Percentiles rank a stretch among this genome's conserved stretches.
Evolutionary conservation across 2,797 vertebrate species (phyloP).

Genomic region (Nannoperca australis): DNA sequence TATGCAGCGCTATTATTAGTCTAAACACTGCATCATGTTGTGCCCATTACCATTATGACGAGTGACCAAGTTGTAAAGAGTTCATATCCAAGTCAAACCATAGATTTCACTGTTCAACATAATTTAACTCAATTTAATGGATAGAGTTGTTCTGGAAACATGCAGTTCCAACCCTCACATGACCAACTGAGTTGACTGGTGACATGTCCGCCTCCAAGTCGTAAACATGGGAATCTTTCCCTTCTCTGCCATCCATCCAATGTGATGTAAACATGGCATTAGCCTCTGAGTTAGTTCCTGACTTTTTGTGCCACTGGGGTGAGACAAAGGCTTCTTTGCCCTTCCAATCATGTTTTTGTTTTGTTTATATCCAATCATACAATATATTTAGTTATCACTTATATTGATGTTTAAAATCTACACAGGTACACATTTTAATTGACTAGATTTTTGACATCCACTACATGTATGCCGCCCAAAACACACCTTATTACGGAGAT

Average conservation of each 20-base stretch:
- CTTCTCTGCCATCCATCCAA: neutral
- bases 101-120: neutral
- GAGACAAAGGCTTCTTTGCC: neutral
- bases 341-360: neutral
- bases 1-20: slow-evolving; percentile 1
- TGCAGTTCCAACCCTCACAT: slow-evolving; percentile 8
- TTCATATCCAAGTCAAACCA: neutral
- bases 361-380: neutral
- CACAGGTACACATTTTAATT: neutral
- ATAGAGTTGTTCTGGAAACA: slow-evolving; percentile 27
- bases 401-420: neutral
- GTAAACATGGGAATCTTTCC: slow-evolving; percentile 19
- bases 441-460: neutral
- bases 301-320: slow-evolving; percentile 1
- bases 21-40: neutral
- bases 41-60: neutral
- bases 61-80: neutral
- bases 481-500: neutral
- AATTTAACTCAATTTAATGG: neutral
- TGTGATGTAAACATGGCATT: slow-evolving; percentile 9
- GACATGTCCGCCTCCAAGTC: neutral
- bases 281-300: neutral
- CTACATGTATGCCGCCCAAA: neutral
- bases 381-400: neutral
- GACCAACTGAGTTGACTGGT: neutral